Percentiles rank a stretch among this genome's conserved stretches.
These are phyloP conservation scores for Acanthurus tractus DNA, from an alignment of 2,797 vertebrate species.

Conservation along the genomic window DNA sequence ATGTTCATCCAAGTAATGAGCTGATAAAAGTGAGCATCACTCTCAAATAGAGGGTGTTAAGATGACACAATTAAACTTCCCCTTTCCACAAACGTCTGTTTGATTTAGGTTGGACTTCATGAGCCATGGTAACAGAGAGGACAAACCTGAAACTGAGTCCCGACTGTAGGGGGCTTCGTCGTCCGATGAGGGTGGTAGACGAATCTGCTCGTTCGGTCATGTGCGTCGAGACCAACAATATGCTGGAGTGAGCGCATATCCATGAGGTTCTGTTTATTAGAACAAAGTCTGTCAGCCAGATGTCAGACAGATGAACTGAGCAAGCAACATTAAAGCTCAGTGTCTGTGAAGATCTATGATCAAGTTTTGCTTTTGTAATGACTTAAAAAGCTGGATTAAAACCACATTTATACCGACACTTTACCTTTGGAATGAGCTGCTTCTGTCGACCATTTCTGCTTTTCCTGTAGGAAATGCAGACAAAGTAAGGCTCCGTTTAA, in stretches of 20 bases:
- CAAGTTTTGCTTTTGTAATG: not conserved
- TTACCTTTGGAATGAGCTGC: slow-evolving; percentile 96
- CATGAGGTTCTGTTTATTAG: slow-evolving; percentile 90
- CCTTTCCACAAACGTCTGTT: not conserved
- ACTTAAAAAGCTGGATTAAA: not conserved
- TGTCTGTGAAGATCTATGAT: too few species aligned
- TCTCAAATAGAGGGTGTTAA: not conserved
- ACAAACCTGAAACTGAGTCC: slow-evolving; percentile 93
- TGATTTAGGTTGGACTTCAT: not conserved
- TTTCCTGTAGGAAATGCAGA: slow-evolving; percentile 85
- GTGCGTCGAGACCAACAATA: slow-evolving; percentile 89
- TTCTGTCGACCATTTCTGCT: slow-evolving; percentile 90
- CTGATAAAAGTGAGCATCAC: not conserved
- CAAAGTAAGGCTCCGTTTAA: not conserved
- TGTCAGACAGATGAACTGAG: not conserved
- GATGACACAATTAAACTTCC: not conserved
- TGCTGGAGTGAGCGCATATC: slow-evolving; percentile 91
- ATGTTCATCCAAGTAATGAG: not conserved
- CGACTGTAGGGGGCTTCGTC: slow-evolving; percentile 90
- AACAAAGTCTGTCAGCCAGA: not conserved
- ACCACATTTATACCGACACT: not conserved
- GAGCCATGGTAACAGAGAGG: not conserved
- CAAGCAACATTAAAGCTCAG: not conserved
- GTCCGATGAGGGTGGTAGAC: slow-evolving; percentile 89
- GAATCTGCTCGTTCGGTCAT: slow-evolving; percentile 89